Conservation (phyloP, 2,797 vertebrate genomes). For the Melanotaenia boesemani region DNA sequence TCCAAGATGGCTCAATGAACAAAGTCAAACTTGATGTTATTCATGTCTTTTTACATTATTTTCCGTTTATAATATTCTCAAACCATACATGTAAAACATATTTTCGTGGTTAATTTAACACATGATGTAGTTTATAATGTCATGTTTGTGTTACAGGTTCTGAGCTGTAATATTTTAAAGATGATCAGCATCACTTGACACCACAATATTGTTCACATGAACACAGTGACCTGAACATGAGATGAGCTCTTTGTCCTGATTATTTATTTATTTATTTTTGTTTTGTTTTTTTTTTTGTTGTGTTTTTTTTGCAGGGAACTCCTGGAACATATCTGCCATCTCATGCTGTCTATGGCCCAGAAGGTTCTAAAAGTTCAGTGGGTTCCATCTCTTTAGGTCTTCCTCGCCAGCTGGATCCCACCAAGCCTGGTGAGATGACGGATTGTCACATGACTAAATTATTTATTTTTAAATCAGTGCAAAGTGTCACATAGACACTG, state of each 20-base stretch:
- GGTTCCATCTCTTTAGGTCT: constrained; percentile 97
- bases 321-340: constrained; percentile 96
- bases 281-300: no score
- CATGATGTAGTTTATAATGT: constrained; percentile 1
- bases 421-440: constrained; percentile 89
- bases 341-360: constrained; percentile 90
- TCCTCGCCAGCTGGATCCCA: constrained; percentile 93
- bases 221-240: constrained; percentile 23
- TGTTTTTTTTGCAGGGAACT: constrained; percentile 87
- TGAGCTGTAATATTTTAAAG: background rate
- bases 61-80: background rate
- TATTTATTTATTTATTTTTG: background rate
- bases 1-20: constrained; percentile 2
- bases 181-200: constrained; percentile 18
- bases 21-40: background rate
- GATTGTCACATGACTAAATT: constrained; percentile 1
- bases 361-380: constrained; percentile 90
- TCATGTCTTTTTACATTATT: background rate
- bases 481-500: background rate
- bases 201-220: constrained; percentile 17
- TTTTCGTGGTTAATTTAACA: background rate
- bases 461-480: background rate
- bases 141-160: background rate
- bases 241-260: constrained; percentile 39
- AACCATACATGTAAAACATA: background rate